These are phyloP conservation scores for Capitella teleta DNA, from an alignment of 1,140 invertebrate species.

Conservation along the genomic window DNA sequence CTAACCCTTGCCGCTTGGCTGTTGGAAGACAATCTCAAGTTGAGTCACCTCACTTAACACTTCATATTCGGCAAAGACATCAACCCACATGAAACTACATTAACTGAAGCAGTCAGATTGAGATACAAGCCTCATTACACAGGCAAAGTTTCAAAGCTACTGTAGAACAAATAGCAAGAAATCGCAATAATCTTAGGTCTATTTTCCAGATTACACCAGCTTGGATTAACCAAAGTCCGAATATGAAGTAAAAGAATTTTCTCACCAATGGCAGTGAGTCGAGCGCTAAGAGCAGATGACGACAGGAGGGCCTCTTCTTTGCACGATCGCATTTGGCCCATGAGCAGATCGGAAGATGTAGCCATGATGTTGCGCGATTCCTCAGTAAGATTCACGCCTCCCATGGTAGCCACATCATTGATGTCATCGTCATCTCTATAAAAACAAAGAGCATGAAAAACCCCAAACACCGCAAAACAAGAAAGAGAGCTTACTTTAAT, in stretches of 20 bases:
- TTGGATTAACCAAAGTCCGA: not conserved
- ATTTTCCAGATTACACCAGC: not conserved
- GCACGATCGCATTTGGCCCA: conserved; percentile 87
- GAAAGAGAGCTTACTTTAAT: conserved; percentile 25
- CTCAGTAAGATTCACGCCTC: conserved; percentile 94
- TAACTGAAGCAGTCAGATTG: no score
- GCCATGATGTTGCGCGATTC: conserved; percentile 90
- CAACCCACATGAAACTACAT: no score
- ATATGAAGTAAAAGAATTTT: not conserved
- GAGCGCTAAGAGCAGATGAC: conserved; percentile 60
- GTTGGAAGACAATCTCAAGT: no score
- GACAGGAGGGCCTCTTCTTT: conserved; percentile 88
- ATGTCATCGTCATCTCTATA: conserved; percentile 80
- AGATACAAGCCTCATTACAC: no score
- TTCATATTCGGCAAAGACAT: no score
- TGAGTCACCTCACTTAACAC: no score
- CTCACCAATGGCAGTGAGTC: conserved; percentile 64
- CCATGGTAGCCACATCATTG: conserved; percentile 98
- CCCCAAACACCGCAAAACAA: not conserved
- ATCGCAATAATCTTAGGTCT: no score
- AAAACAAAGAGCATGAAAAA: no score
- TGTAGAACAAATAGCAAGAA: no score
- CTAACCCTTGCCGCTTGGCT: conserved; percentile 66
- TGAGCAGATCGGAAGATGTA: conserved; percentile 80
- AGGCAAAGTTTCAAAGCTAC: no score